Conservation (phyloP, 2,888 invertebrate species). For the Deilephila porcellus region DNA sequence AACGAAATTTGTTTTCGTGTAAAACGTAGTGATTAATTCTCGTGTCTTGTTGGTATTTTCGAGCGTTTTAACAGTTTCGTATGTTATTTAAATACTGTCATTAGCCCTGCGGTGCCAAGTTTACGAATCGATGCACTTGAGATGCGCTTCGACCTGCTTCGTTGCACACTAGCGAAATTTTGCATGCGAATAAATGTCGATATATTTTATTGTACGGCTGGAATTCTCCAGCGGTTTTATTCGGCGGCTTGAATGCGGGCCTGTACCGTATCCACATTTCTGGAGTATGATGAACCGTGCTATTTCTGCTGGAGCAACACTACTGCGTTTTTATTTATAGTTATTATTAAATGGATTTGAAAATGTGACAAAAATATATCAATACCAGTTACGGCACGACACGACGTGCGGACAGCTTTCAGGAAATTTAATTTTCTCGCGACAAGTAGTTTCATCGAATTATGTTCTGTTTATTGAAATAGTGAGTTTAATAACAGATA, state of each 20-base stretch:
- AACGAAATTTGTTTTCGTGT: conserved; percentile 63
- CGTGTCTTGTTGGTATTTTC: conserved; percentile 52
- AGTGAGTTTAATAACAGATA: no score
- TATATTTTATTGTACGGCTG: conserved; percentile 40
- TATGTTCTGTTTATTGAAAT: no score
- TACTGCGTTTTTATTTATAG: conserved; percentile 34
- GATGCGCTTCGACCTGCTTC: conserved; percentile 7
- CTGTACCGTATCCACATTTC: conserved; percentile 66
- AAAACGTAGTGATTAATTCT: conserved; percentile 66
- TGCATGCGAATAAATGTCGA: neutral
- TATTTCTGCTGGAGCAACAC: conserved; percentile 65
- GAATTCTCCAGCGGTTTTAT: conserved; percentile 62
- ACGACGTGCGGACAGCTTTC: neutral
- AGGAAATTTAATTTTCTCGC: neutral
- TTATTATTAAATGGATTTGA: conserved; percentile 28
- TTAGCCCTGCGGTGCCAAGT: conserved; percentile 27
- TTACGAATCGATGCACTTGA: conserved; percentile 19
- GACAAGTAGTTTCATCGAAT: neutral
- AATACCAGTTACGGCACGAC: conserved; percentile 5
- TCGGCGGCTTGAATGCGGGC: conserved; percentile 55
- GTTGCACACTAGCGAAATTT: neutral
- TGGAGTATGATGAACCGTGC: conserved; percentile 75
- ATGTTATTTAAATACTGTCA: conserved; percentile 36
- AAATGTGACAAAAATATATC: conserved; percentile 27
- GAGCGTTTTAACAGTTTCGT: conserved; percentile 29